phyloP scores from a whole-genome alignment of 2,888 invertebrate species.

The Lamellibrachia columna region DNA sequence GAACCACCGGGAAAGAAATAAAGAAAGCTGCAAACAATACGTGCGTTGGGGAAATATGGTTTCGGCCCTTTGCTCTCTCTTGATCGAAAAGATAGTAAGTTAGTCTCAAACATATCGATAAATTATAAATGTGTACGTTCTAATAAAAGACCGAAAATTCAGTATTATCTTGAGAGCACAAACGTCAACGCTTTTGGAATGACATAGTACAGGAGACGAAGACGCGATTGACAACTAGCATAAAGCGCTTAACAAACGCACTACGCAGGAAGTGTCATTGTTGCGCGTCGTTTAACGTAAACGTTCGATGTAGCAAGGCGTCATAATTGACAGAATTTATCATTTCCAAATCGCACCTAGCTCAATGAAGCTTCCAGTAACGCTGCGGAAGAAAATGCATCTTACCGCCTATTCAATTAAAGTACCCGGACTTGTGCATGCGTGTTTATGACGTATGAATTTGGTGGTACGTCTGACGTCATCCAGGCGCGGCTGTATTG shows the following conservation, averaged over 20 bases:
- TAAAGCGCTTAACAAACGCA: neutral
- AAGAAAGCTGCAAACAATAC: too few relatives aligned
- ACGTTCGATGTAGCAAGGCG: neutral
- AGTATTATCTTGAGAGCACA: neutral
- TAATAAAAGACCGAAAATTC: neutral
- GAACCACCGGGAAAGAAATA: too few relatives aligned
- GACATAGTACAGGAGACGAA: neutral
- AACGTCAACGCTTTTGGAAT: neutral
- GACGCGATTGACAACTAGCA: neutral
- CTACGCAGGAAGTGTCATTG: neutral
- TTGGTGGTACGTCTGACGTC: constrained; percentile 16
- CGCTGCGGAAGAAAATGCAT: neutral
- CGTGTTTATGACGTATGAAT: constrained; percentile 16
- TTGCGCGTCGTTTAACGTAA: neutral
- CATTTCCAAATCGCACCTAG: neutral
- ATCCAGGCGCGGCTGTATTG: constrained; percentile 16
- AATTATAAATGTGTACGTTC: neutral
- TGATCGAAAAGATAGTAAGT: too few relatives aligned
- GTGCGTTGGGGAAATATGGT: too few relatives aligned
- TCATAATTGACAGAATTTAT: neutral
- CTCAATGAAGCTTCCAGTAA: neutral
- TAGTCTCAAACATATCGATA: too few relatives aligned
- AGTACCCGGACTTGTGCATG: neutral
- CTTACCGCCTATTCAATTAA: constrained; percentile 5
- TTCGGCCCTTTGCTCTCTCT: too few relatives aligned